Evolutionary conservation across 1,140 invertebrate species (phyloP).

Genomic region (Araneus ventricosus): DNA sequence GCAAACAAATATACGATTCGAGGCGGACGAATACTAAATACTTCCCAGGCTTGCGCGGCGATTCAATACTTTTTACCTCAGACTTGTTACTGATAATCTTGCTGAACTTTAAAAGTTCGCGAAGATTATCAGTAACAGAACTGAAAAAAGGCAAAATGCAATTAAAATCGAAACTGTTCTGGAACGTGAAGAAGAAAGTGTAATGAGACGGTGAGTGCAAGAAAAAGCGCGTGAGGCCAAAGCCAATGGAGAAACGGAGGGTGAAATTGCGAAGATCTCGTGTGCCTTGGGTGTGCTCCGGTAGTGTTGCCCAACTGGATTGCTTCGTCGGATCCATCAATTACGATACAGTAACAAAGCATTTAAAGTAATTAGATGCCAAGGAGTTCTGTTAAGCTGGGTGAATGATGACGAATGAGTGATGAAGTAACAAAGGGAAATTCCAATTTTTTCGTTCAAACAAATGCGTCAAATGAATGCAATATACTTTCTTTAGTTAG

Average conservation of each 20-base stretch:
- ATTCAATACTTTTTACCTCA: no score
- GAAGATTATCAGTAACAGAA: no score
- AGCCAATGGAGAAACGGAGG: not conserved
- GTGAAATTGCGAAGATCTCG: not conserved
- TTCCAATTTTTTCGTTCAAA: not conserved
- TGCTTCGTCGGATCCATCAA: not conserved
- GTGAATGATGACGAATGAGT: slow-evolving; percentile 12
- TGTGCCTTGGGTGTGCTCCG: not conserved
- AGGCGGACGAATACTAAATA: no score
- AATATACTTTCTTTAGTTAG: no score
- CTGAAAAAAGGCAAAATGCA: not conserved
- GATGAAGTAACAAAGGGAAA: not conserved
- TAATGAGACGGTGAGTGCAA: not conserved
- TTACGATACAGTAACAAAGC: not conserved
- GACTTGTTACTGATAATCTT: no score
- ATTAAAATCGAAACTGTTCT: not conserved
- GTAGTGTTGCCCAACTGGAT: not conserved
- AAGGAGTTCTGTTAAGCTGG: not conserved
- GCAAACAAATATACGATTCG: no score
- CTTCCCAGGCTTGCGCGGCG: no score
- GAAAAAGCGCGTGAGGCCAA: not conserved
- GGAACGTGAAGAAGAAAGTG: not conserved
- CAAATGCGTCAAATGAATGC: not conserved
- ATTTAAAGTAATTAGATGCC: not conserved
- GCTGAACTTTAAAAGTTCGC: no score